Evolutionary conservation across 2,113 vertebrate genomes (phyloP).

Genomic region (Phycodurus eques): DNA sequence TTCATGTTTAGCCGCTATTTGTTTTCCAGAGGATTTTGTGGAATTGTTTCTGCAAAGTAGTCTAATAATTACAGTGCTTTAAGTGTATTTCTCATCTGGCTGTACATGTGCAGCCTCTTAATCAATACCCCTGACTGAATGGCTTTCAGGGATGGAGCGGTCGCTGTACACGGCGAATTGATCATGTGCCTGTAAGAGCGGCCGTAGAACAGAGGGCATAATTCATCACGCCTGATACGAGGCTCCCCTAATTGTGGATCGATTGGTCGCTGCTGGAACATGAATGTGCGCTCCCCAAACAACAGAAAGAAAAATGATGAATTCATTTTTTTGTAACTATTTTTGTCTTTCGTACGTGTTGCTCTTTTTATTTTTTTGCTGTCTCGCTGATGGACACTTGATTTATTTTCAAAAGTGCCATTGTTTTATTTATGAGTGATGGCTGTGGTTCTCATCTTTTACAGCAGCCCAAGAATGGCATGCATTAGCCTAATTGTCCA

Average conservation of each 20-base stretch:
- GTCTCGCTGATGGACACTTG: not conserved
- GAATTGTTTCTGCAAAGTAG: constrained; percentile 14
- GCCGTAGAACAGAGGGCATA: constrained; percentile 60
- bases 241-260: constrained; percentile 67
- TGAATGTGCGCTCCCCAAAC: constrained; percentile 41
- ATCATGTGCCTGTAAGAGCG: constrained; percentile 61
- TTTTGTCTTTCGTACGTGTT: not conserved
- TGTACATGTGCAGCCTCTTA: constrained; percentile 40
- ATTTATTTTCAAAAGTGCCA: not conserved
- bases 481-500: constrained; percentile 60
- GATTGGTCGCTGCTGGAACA: constrained; percentile 57
- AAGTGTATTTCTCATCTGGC: constrained; percentile 18
- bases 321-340: not conserved
- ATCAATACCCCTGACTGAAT: constrained; percentile 69
- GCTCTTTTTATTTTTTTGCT: not conserved
- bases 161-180: constrained; percentile 48
- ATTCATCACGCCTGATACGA: constrained; percentile 68
- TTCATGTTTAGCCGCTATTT: not conserved
- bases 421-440: constrained; percentile 41
- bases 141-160: constrained; percentile 53
- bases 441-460: constrained; percentile 37
- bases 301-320: not conserved
- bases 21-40: not conserved
- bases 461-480: constrained; percentile 44
- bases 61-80: constrained; percentile 25